These are phyloP conservation scores for Sminthurides bifidus DNA, from an alignment of 1,140 invertebrate species.

Conservation along the genomic window DNA sequence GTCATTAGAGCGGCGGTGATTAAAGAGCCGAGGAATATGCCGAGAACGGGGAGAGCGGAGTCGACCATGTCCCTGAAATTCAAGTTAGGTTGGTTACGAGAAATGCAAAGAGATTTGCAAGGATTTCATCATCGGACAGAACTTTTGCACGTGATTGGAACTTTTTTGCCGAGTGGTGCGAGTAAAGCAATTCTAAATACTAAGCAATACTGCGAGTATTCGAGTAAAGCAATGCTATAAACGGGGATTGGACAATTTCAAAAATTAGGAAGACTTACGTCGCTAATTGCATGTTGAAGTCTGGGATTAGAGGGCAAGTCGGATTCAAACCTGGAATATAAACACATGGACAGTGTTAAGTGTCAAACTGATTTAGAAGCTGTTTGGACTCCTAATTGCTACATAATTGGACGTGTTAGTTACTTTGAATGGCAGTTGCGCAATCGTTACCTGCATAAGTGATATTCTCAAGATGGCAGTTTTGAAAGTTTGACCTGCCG, in stretches of 20 bases:
- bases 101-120: neutral
- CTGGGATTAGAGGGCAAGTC: constrained; percentile 28
- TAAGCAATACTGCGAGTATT: neutral
- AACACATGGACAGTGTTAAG: too few species aligned
- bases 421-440: neutral
- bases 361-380: too few species aligned
- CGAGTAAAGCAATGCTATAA: too few species aligned
- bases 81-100: neutral
- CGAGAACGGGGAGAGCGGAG: constrained; percentile 27
- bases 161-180: neutral
- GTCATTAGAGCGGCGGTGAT: constrained; percentile 14
- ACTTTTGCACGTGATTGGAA: neutral
- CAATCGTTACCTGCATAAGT: constrained; percentile 27
- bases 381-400: too few species aligned
- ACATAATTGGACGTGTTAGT: too few species aligned
- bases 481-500: constrained; percentile 26
- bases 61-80: constrained; percentile 21
- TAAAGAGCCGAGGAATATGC: constrained; percentile 27
- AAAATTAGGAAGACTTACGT: too few species aligned
- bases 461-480: constrained; percentile 27
- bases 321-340: constrained; percentile 25
- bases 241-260: neutral
- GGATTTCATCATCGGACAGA: neutral
- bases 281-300: constrained; percentile 30
- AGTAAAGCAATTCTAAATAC: neutral